Evolutionary conservation across 2,797 vertebrate genomes (phyloP).

Genomic region (Xiphophorus birchmanni): DNA sequence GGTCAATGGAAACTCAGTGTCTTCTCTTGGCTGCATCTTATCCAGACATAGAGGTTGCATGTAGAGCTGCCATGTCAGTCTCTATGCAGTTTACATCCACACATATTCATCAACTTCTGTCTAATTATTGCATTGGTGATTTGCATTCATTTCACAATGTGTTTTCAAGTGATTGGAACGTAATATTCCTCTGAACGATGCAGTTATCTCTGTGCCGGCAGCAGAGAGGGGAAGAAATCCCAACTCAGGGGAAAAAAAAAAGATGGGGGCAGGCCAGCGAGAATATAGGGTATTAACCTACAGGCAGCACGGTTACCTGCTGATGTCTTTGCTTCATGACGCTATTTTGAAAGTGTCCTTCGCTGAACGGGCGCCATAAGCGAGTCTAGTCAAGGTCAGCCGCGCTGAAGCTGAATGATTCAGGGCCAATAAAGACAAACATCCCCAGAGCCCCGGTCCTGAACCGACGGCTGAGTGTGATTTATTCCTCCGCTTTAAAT

Average conservation of each 20-base stretch:
- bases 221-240: constrained; percentile 24
- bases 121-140: constrained; percentile 46
- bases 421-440: constrained; percentile 55
- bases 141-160: constrained; percentile 58
- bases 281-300: constrained; percentile 36
- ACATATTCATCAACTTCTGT: constrained; percentile 45
- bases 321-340: constrained; percentile 14
- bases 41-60: too few relatives aligned
- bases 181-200: constrained; percentile 37
- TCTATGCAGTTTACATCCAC: constrained; percentile 31
- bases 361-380: constrained; percentile 24
- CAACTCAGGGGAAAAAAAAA: constrained; percentile 24
- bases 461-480: constrained; percentile 30
- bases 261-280: constrained; percentile 20
- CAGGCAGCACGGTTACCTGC: constrained; percentile 14
- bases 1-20: too few relatives aligned
- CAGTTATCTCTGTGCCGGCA: constrained; percentile 32
- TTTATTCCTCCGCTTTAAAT: constrained; percentile 42
- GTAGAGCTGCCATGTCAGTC: constrained; percentile 58
- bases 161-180: constrained; percentile 43
- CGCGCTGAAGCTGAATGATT: constrained; percentile 47
- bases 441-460: constrained; percentile 4
- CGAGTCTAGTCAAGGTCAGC: constrained; percentile 59
- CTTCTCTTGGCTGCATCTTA: too few relatives aligned
- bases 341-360: constrained; percentile 30